Percentiles rank a stretch among this genome's conserved stretches.
Conservation (phyloP, 2,888 invertebrate genomes). For the Gortyna flavago region DNA sequence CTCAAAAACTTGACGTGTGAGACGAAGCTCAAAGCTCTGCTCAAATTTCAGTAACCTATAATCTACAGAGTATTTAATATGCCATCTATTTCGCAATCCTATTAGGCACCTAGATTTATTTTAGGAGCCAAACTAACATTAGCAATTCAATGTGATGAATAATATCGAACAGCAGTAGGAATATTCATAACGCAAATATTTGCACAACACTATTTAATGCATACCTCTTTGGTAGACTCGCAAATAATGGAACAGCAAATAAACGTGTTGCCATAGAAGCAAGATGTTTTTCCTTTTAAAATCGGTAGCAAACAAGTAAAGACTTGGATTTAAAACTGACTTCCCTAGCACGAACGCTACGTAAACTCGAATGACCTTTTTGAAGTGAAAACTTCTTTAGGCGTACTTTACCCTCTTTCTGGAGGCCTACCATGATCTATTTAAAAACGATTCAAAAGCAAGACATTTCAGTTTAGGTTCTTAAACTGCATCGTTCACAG, state of each 20-base stretch:
- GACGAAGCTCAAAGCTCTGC: neutral
- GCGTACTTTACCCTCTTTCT: no score
- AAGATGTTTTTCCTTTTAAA: constrained; percentile 52
- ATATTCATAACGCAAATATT: constrained; percentile 29
- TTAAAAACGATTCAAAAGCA: no score
- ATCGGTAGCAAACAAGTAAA: constrained; percentile 15
- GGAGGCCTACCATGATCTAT: no score
- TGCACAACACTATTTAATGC: constrained; percentile 37
- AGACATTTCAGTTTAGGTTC: no score
- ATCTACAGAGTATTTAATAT: neutral
- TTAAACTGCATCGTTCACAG: no score
- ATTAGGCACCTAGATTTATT: constrained; percentile 12
- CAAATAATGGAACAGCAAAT: constrained; percentile 24
- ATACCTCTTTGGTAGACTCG: constrained; percentile 19
- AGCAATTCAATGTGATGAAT: constrained; percentile 30
- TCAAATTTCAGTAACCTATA: neutral
- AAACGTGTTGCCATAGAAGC: constrained; percentile 43
- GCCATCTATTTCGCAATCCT: neutral
- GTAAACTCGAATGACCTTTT: neutral
- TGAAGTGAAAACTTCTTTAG: no score
- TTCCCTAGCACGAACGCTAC: no score
- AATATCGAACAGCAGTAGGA: constrained; percentile 7
- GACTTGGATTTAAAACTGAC: neutral
- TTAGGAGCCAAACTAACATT: neutral
- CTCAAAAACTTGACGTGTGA: neutral